These are phyloP conservation scores for Nothocercus nigrocapillus DNA, from an alignment of 2,113 vertebrate species.

Conservation along the genomic window DNA sequence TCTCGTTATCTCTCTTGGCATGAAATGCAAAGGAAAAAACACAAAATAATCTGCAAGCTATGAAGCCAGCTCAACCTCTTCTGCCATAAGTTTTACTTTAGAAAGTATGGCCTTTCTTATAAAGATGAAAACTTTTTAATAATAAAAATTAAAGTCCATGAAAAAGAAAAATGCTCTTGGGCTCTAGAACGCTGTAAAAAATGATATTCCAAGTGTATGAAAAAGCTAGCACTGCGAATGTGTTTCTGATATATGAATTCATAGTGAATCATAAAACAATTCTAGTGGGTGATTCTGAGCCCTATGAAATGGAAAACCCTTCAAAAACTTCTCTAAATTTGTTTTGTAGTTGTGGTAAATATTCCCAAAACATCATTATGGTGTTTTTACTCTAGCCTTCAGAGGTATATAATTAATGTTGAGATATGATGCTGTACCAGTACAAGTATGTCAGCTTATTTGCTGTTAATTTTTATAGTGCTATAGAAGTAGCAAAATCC, in stretches of 20 bases:
- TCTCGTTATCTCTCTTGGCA: neutral
- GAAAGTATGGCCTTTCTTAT: neutral
- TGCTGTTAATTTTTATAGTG: neutral
- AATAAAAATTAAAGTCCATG: neutral
- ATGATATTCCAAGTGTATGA: neutral
- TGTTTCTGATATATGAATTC: neutral
- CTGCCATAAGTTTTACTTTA: neutral
- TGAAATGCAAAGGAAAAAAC: neutral
- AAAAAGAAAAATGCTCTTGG: neutral
- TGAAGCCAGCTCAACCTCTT: neutral
- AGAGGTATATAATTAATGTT: neutral
- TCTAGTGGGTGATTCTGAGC: neutral
- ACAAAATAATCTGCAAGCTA: neutral
- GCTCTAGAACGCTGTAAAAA: neutral
- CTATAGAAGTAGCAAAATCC: neutral
- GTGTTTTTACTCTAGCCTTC: neutral
- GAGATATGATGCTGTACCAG: neutral
- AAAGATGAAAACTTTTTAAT: neutral
- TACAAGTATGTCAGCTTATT: neutral
- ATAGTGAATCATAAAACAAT: neutral
- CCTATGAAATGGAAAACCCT: neutral
- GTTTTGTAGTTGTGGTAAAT: neutral
- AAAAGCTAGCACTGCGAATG: neutral
- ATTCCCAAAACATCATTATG: neutral
- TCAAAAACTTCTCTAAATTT: neutral